Conservation (phyloP, 2,113 vertebrate genomes). For the Morone chrysops region DNA sequence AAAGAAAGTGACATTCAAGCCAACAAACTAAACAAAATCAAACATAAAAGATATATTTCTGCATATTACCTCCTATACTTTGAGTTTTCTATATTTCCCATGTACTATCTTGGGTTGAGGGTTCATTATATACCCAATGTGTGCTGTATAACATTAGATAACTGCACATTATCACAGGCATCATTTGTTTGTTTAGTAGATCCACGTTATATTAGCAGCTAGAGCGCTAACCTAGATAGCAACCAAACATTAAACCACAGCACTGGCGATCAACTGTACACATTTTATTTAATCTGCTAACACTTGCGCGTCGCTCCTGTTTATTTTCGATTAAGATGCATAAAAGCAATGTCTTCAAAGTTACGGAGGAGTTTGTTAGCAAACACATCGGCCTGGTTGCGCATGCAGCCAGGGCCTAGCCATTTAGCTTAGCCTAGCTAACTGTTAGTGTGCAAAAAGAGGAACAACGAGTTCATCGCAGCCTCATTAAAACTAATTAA, state of each 20-base stretch:
- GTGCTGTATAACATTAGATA: neutral
- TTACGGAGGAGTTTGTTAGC: constrained; percentile 13
- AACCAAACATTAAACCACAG: neutral
- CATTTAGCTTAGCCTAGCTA: constrained; percentile 26
- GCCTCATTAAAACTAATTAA: neutral
- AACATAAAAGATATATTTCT: neutral
- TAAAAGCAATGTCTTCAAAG: neutral
- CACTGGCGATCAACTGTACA: too few species aligned
- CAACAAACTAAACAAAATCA: neutral
- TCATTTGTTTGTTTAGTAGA: neutral
- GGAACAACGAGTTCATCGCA: too few species aligned
- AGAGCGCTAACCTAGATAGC: constrained; percentile 22
- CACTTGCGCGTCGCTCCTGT: fast-evolving
- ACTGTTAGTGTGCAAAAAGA: constrained; percentile 7
- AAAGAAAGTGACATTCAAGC: neutral
- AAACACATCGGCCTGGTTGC: constrained; percentile 13
- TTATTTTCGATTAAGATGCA: fast-evolving
- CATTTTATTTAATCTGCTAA: neutral
- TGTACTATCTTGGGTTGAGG: fast-evolving
- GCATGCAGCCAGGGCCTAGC: constrained; percentile 57
- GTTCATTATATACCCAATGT: too few species aligned
- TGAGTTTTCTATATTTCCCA: neutral
- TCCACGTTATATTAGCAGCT: neutral
- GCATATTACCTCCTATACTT: neutral
- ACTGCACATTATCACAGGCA: too few species aligned